These are phyloP conservation scores for Orchestes rusci DNA, from an alignment of 2,888 invertebrate species.

Conservation along the genomic window DNA sequence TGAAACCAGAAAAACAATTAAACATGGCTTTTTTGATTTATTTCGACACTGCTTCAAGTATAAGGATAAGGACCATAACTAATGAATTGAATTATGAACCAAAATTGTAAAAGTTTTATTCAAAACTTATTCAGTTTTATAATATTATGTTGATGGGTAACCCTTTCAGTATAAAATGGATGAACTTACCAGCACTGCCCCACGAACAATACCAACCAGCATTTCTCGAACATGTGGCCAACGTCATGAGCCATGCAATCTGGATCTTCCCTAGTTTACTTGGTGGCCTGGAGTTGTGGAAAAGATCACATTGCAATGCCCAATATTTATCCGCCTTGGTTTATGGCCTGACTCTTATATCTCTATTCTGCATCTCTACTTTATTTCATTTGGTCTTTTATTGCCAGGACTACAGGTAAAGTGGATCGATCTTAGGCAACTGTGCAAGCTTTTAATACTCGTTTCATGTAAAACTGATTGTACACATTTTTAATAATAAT, in stretches of 20 bases:
- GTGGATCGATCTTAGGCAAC: too few species aligned
- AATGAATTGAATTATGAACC: too few species aligned
- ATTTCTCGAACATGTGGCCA: conserved; percentile 82
- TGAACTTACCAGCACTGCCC: conserved; percentile 65
- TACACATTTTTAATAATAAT: too few species aligned
- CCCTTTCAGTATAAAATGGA: conserved; percentile 58
- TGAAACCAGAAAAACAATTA: too few species aligned
- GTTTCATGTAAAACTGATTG: too few species aligned
- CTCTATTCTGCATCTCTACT: conserved; percentile 82
- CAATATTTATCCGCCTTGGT: conserved; percentile 77
- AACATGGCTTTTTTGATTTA: too few species aligned
- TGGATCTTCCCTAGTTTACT: conserved; percentile 82
- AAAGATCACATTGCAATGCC: conserved; percentile 62
- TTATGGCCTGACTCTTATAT: conserved; percentile 78
- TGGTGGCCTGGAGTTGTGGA: conserved; percentile 66
- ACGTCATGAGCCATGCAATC: conserved; percentile 85
- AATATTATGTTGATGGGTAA: too few species aligned
- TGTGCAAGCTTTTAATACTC: too few species aligned
- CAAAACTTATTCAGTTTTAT: too few species aligned
- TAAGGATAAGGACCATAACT: too few species aligned
- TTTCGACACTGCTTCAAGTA: too few species aligned
- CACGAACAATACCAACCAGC: conserved; percentile 83
- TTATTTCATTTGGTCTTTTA: conserved; percentile 86
- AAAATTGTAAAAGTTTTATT: too few species aligned
- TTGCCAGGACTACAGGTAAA: conserved; percentile 54